Conservation (phyloP, 2,888 invertebrate species). For the Nasonovia ribisnigri region DNA sequence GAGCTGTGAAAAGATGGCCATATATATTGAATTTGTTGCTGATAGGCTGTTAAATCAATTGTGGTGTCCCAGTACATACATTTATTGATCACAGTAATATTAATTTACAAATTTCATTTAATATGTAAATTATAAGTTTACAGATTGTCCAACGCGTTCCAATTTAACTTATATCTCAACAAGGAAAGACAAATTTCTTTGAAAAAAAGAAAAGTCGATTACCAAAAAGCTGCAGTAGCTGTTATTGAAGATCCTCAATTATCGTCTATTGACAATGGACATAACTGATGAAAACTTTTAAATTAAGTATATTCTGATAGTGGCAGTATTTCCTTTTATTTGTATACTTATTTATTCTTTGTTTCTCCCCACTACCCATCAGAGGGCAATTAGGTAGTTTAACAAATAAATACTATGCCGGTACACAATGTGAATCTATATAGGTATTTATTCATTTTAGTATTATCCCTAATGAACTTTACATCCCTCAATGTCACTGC, state of each 20-base stretch:
- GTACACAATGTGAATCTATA: too few relatives aligned
- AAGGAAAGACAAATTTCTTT: slow-evolving; percentile 99
- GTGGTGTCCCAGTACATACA: slow-evolving; percentile 80
- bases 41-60: slow-evolving; percentile 92
- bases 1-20: slow-evolving; percentile 97
- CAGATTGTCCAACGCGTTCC: slow-evolving; percentile 92
- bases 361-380: background rate
- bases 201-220: slow-evolving; percentile 99
- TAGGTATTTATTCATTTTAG: too few relatives aligned
- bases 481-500: too few relatives aligned
- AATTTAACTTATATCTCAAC: slow-evolving; percentile 97
- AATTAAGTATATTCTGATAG: background rate
- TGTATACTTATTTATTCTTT: too few relatives aligned
- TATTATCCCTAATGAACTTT: too few relatives aligned
- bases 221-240: slow-evolving; percentile 78
- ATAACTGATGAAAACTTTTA: slow-evolving; percentile 55
- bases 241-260: slow-evolving; percentile 49
- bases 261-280: slow-evolving; percentile 50
- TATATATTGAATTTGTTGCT: slow-evolving; percentile 98
- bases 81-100: background rate
- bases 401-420: too few relatives aligned
- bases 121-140: slow-evolving; percentile 68
- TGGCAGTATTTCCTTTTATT: background rate
- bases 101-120: too few relatives aligned
- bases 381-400: background rate